Evolutionary conservation across 2,797 vertebrate genomes (phyloP).

Genomic region (Anguilla pacifica): DNA sequence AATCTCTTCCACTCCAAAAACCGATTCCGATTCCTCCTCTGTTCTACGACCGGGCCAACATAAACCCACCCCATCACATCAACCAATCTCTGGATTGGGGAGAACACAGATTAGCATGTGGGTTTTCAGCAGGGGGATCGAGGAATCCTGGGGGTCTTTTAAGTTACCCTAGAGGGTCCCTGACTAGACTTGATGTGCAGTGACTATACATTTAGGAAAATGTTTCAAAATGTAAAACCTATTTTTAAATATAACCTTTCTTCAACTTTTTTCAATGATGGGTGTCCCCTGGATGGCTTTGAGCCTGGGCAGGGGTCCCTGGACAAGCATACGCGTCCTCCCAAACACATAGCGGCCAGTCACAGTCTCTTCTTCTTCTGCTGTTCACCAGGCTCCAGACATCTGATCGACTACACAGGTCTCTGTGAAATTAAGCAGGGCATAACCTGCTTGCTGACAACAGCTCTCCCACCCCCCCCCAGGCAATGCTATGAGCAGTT

Average conservation of each 20-base stretch:
- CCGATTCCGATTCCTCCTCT: neutral
- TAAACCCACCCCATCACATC: neutral
- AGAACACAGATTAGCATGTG: neutral
- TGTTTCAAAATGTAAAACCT: too few relatives aligned
- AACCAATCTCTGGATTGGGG: neutral
- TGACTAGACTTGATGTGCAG: too few relatives aligned
- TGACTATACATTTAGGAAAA: too few relatives aligned
- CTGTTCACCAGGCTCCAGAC: neutral
- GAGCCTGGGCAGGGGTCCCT: too few relatives aligned
- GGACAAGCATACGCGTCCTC: neutral
- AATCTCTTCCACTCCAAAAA: neutral
- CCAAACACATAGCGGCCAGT: neutral
- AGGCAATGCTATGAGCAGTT: neutral
- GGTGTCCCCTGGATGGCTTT: too few relatives aligned
- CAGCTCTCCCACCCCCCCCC: neutral
- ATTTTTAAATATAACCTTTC: too few relatives aligned
- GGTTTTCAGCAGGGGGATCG: too few relatives aligned
- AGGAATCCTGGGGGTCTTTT: too few relatives aligned
- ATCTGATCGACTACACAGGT: neutral
- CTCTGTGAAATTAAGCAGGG: neutral
- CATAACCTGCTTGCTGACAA: neutral
- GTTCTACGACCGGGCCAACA: neutral
- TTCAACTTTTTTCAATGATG: too few relatives aligned
- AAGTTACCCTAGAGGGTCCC: too few relatives aligned
- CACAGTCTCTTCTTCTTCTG: neutral